Evolutionary conservation across 1,140 invertebrate genomes (phyloP), one percentile per base, ranked within the genome.

Genomic region (Drosophila hydei): DNA sequence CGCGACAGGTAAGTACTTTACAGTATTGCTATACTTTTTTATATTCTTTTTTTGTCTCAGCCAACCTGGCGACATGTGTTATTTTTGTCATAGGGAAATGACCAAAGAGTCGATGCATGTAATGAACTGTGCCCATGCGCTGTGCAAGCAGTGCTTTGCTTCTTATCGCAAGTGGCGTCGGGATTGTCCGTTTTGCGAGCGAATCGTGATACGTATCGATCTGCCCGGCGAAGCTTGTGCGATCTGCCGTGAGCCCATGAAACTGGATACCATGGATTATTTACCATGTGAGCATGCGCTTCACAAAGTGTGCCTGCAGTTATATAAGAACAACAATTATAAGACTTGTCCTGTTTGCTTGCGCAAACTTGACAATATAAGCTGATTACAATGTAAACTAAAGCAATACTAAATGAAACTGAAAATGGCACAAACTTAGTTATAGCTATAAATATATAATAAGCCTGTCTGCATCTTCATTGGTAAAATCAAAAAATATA

Each of bases 91-190:
- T 0, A 0, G 18, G 0, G 8, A 7, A 0, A 74, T 87, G 79
- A 11, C 0, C 0, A 0, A 1, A 0, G 27, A 1, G 3, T 18
- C 61, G 2, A 75, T 85, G 67, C 56, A 40, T 0, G 8, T 6
- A 2, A 72, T 80, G 62, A 16, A 14, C 16, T 89, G 84, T 33
- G 60, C 59, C 0, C 84, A 89, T 71, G 77, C 84, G 0, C 3
- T 90, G 50, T 74, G 90, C 47, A 27, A 64, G 0, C 2, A n/a
- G n/a, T 3, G 0, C 30, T 16, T 0, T 90, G 89, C 33, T 76
- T 47, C 9, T 0, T 79, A 54, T 21, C 68, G 50, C 2, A 9
- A 0, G 1, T 0, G 58, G 11, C 3, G 27, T 25, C 40, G 51
- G 3, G 25, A 64, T 2, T 90, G 89, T 23, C 75, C 68, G 0